Conservation (phyloP, 1,140 invertebrate species). For the Varroa destructor region DNA sequence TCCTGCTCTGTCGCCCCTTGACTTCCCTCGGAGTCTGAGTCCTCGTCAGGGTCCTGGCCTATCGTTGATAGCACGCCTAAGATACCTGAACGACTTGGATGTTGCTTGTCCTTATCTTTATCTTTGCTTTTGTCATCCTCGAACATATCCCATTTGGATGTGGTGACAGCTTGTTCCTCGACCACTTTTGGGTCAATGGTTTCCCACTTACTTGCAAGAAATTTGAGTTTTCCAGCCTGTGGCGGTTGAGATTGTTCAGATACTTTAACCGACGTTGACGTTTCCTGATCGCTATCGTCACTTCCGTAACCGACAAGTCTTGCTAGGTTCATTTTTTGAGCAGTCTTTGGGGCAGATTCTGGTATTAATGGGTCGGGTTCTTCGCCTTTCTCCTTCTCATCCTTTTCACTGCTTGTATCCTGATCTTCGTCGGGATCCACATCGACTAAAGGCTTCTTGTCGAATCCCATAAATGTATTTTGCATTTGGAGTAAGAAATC, state of each 20-base stretch:
- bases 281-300: slow-evolving; percentile 31
- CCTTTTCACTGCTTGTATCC: slow-evolving; percentile 23
- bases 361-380: no score
- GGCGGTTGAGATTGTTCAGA: slow-evolving; percentile 26
- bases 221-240: slow-evolving; percentile 34
- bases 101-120: neutral
- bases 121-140: slow-evolving; percentile 38
- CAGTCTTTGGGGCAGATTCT: slow-evolving; percentile 30
- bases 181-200: slow-evolving; percentile 73
- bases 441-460: slow-evolving; percentile 38
- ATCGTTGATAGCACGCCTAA: neutral
- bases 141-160: slow-evolving; percentile 69
- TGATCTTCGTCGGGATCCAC: slow-evolving; percentile 31
- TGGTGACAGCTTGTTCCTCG: slow-evolving; percentile 73
- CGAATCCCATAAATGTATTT: slow-evolving; percentile 71
- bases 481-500: slow-evolving; percentile 80
- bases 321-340: slow-evolving; percentile 42
- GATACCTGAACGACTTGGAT: no score
- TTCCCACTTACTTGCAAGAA: slow-evolving; percentile 85
- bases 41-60: neutral
- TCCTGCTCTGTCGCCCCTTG: neutral
- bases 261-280: neutral
- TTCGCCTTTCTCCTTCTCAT: slow-evolving; percentile 7
- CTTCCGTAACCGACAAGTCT: slow-evolving; percentile 39
- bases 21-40: neutral